phyloP scores from a whole-genome alignment of 64 coral and sea anemone genomes.

The Montipora efflorescens region DNA sequence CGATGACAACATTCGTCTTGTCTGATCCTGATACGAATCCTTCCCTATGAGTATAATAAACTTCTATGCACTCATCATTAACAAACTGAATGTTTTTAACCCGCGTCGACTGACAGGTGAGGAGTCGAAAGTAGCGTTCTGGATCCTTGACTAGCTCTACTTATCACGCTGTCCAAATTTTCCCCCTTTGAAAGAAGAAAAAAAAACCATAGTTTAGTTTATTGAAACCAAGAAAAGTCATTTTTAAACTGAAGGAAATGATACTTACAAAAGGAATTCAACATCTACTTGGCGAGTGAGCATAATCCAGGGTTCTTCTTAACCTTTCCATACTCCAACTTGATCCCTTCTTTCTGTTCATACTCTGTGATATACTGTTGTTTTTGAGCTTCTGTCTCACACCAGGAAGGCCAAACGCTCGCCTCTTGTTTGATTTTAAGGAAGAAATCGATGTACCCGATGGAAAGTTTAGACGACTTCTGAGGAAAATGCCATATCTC shows the following conservation, averaged over 20 bases:
- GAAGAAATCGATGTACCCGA: slow-evolving; percentile 18
- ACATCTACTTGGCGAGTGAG: background rate
- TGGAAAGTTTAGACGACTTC: background rate
- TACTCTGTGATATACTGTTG: slow-evolving; percentile 1
- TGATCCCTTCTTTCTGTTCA: slow-evolving; percentile 8
- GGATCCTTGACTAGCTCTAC: no score
- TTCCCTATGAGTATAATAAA: no score
- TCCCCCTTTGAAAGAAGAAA: no score
- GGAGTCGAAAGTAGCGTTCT: no score
- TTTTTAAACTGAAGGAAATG: no score
- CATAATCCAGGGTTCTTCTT: slow-evolving; percentile 32
- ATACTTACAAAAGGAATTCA: background rate
- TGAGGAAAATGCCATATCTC: slow-evolving; percentile 65
- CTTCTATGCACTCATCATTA: no score
- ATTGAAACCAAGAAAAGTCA: no score
- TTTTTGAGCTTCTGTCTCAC: background rate
- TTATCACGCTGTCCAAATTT: no score
- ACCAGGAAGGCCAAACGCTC: slow-evolving; percentile 4
- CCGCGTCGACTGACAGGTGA: no score
- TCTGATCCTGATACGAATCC: no score
- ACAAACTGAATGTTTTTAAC: no score
- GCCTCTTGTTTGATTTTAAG: slow-evolving; percentile 59
- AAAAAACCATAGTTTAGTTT: no score
- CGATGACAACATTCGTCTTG: slow-evolving; percentile 51
- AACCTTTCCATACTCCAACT: background rate